phyloP scores from a whole-genome alignment of 2,888 invertebrate genomes.

The Spatulosminthurus flaviceps region DNA sequence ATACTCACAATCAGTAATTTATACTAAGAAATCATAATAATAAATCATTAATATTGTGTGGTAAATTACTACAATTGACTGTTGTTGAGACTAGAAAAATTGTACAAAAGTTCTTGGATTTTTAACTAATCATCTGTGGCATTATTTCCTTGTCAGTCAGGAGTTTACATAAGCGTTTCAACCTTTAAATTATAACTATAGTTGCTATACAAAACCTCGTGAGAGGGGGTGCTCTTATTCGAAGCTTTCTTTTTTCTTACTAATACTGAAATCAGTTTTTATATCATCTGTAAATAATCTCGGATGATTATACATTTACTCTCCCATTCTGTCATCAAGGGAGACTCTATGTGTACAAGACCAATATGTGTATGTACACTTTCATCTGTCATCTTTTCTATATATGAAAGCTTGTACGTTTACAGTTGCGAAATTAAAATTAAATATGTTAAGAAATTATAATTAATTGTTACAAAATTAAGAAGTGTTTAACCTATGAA shows the following conservation, averaged over 20 bases:
- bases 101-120: background rate
- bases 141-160: slow-evolving; percentile 9
- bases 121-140: background rate
- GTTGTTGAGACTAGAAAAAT: background rate
- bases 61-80: background rate
- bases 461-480: too few species aligned
- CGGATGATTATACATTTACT: background rate
- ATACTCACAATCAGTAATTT: too few species aligned
- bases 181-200: background rate
- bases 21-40: background rate
- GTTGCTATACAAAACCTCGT: too few species aligned
- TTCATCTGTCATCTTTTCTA: too few species aligned
- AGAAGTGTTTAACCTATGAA: too few species aligned
- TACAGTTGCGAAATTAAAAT: too few species aligned
- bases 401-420: too few species aligned
- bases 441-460: too few species aligned
- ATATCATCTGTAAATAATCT: background rate
- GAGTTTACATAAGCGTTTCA: slow-evolving; percentile 14
- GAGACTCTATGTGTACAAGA: background rate
- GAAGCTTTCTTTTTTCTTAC: background rate
- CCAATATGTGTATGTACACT: too few species aligned
- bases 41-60: background rate
- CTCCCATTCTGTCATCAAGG: background rate
- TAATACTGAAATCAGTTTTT: slow-evolving; percentile 6
- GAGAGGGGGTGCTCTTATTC: too few species aligned